phyloP scores from a whole-genome alignment of 2,797 vertebrate genomes.

The Crenuchus spilurus region DNA sequence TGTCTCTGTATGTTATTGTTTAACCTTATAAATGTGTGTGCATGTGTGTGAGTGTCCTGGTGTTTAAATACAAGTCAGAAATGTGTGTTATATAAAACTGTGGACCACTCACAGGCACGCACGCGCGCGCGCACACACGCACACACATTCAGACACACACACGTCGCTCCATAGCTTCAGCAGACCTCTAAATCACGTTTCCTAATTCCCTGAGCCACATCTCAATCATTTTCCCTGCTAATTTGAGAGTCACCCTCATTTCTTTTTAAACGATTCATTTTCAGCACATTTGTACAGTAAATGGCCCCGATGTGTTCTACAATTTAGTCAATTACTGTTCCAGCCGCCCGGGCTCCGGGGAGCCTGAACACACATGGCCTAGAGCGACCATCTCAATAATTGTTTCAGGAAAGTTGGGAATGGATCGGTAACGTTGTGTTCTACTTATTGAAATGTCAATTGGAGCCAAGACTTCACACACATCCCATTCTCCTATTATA shows the following conservation, averaged over 20 bases:
- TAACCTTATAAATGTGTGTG: conserved; percentile 18
- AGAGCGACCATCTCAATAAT: conserved; percentile 99
- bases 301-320: conserved; percentile 99
- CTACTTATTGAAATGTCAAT: conserved; percentile 99
- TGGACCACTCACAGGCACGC: conserved; percentile 2
- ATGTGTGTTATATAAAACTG: conserved; percentile 69
- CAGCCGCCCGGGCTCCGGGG: conserved; percentile 98
- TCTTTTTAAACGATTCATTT: conserved; percentile 99
- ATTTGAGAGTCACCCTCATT: conserved; percentile 99
- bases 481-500: conserved; percentile 71
- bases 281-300: conserved; percentile 97
- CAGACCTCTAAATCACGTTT: conserved; percentile 85
- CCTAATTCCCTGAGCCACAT: conserved; percentile 96
- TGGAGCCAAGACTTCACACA: conserved; percentile 87
- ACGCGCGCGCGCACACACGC: conserved; percentile 1
- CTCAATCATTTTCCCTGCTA: conserved; percentile 99
- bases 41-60: conserved; percentile 65
- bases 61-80: conserved; percentile 79
- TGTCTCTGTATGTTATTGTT: background rate
- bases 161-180: conserved; percentile 81
- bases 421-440: conserved; percentile 98
- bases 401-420: conserved; percentile 99
- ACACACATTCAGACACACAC: background rate
- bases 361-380: conserved; percentile 99
- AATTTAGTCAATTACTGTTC: conserved; percentile 99